Evolutionary conservation across 2,797 vertebrate genomes (phyloP), one percentile per base, ranked within the genome.

Genomic region (Nannoperca australis): DNA sequence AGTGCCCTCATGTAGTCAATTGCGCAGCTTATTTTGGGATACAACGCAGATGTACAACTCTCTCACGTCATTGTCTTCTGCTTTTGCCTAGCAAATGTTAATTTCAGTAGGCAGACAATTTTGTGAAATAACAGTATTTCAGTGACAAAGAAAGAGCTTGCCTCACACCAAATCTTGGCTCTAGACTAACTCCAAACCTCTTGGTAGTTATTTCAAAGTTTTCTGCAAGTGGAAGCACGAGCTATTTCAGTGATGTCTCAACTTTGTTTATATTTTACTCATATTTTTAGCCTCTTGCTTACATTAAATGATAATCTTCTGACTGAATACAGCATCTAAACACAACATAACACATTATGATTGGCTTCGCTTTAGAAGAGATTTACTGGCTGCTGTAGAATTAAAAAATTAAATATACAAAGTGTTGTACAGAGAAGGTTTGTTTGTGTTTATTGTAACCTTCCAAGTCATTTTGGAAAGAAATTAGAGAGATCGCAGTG

Each of bases 391-490:
- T 53, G 30, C 49, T 79, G 7, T 15, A 22, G 22, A 56, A 62
- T 3, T 63, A 13, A 30, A 27, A 27, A 27, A 27, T 27, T 27
- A 27, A 27, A 5, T 58, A 36, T n/a, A 61, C 49, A 18, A 24
- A 17, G 24, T 54, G 56, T 55, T 78, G 56, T 24, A 58, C 34
- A 54, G 59, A 59, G 11, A 47, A 18, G 22, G 7, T 51, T 64
- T 82, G 34, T 67, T 71, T 55, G 12, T 49, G 32, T 79, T 44
- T 67, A 60, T 61, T 68, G 49, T 38, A 49, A 66, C 65, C 54
- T 76, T 78, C 24, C 22, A 56, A 58, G 49, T 81, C 3, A 75
- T 53, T 70, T 63, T 47, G 14, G 54, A 64, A 17, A 13, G 32
- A 53, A 45, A 71, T 60, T 60, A 56, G n/a, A 38, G 18, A 68